Evolutionary conservation across 2,888 invertebrate genomes (phyloP).

Genomic region (Scaeva pyrastri): DNA sequence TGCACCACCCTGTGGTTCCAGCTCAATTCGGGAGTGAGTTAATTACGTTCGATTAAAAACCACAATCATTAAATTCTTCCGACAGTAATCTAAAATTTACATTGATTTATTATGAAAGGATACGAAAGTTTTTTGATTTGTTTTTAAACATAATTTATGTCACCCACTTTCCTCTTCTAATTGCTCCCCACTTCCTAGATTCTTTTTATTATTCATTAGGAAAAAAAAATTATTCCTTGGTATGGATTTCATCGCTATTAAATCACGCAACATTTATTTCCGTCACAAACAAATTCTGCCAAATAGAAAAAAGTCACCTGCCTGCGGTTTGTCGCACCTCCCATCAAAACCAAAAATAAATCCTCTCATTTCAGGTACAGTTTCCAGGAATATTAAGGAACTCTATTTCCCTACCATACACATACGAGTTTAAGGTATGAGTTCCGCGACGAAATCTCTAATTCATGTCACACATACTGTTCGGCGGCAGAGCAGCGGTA

Average conservation of each 20-base stretch:
- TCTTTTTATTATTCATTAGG: neutral
- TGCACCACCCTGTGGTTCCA: too few relatives aligned
- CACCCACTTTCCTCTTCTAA: too few relatives aligned
- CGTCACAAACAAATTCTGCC: neutral
- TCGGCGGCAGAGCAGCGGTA: neutral
- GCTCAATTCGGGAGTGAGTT: too few relatives aligned
- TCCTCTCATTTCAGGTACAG: neutral
- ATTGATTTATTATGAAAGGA: too few relatives aligned
- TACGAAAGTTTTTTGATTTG: too few relatives aligned
- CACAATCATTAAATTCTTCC: too few relatives aligned
- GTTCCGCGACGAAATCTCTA: constrained; percentile 37
- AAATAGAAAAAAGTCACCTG: neutral
- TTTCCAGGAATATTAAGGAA: neutral
- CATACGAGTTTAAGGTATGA: neutral
- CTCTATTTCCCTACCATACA: constrained; percentile 1
- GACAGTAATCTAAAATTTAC: too few relatives aligned
- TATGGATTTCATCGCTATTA: neutral
- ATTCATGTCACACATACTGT: constrained; percentile 72
- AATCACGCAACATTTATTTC: constrained; percentile 8
- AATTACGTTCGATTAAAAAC: too few relatives aligned
- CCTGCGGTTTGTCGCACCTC: too few relatives aligned
- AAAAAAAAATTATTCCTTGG: neutral
- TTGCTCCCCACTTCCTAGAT: neutral
- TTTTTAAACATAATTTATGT: too few relatives aligned
- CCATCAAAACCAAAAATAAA: neutral